Evolutionary conservation across 1,140 invertebrate species (phyloP).

Genomic region (Lepidurus apus): DNA sequence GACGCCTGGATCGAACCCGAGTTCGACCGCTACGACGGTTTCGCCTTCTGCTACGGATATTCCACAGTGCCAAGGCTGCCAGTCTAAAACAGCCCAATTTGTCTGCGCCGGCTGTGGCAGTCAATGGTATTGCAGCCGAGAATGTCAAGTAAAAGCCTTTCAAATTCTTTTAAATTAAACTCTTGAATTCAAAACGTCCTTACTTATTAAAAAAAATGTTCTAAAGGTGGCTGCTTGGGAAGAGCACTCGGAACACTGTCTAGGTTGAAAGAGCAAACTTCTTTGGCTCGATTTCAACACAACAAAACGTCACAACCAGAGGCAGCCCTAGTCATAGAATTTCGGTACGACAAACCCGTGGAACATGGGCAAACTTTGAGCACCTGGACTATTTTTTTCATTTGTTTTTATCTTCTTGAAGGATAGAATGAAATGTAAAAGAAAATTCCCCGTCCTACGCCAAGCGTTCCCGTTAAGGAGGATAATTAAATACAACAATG

Average conservation of each 20-base stretch:
- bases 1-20: neutral
- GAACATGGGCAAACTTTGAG: neutral
- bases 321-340: neutral
- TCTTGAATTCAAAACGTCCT: neutral
- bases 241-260: slow-evolving; percentile 75
- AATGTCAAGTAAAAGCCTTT: slow-evolving; percentile 65
- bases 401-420: neutral
- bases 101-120: slow-evolving; percentile 79
- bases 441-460: neutral
- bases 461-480: neutral
- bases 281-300: neutral
- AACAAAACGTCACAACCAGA: neutral
- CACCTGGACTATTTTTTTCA: neutral
- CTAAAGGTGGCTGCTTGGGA: slow-evolving; percentile 71
- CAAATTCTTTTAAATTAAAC: neutral
- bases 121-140: slow-evolving; percentile 83
- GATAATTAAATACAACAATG: neutral
- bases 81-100: slow-evolving; percentile 67
- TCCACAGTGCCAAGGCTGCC: slow-evolving; percentile 72
- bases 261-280: slow-evolving; percentile 51
- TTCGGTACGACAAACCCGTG: neutral
- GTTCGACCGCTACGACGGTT: slow-evolving; percentile 11
- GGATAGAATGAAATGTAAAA: neutral
- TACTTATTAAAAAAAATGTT: slow-evolving; percentile 17
- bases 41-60: slow-evolving; percentile 41